Evolutionary conservation across 2,888 invertebrate genomes (phyloP).

Genomic region (Bimastos eiseni): DNA sequence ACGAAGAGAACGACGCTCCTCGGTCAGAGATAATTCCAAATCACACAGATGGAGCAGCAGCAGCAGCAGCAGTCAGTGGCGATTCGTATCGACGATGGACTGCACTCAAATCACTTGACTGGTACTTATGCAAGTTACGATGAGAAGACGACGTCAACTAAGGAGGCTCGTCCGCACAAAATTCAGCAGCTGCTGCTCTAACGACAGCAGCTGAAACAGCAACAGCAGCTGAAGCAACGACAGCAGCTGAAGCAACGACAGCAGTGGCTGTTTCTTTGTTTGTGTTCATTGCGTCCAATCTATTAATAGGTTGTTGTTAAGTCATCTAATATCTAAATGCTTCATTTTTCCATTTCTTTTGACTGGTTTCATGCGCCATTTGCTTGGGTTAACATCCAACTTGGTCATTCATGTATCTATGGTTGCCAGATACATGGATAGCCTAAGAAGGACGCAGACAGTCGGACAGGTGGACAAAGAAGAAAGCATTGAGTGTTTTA

Average conservation of each 20-base stretch:
- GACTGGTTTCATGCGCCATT: too few relatives aligned
- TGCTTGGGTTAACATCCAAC: too few relatives aligned
- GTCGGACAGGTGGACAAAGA: too few relatives aligned
- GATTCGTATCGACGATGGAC: not conserved
- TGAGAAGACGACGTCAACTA: not conserved
- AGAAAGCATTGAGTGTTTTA: too few relatives aligned
- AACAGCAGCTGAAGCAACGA: not conserved
- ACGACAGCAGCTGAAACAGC: not conserved
- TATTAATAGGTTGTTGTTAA: too few relatives aligned
- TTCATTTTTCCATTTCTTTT: too few relatives aligned
- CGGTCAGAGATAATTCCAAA: not conserved
- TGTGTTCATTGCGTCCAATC: too few relatives aligned
- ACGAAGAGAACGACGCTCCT: not conserved
- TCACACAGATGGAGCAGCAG: not conserved
- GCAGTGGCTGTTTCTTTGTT: too few relatives aligned
- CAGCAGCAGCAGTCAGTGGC: not conserved
- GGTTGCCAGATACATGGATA: too few relatives aligned
- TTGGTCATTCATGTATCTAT: too few relatives aligned
- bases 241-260: not conserved
- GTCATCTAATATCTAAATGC: too few relatives aligned
- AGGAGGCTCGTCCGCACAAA: not conserved
- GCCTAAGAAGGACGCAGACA: too few relatives aligned
- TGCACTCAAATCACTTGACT: not conserved
- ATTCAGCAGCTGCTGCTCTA: not conserved
- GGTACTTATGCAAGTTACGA: slow-evolving; percentile 13